phyloP scores from a whole-genome alignment of 2,888 invertebrate species.

The Rhagonycha lutea region DNA sequence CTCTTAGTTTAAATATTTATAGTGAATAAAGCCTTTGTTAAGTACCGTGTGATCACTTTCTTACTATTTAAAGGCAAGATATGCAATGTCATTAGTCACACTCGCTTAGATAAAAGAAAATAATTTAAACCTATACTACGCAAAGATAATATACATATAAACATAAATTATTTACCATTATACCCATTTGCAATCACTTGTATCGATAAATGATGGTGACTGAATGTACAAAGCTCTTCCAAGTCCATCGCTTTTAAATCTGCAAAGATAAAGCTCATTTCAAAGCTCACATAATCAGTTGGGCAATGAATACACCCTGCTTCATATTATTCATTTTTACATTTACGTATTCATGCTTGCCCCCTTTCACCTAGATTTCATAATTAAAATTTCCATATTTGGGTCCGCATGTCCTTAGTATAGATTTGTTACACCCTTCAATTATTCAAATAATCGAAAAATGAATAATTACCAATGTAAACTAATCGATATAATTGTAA shows the following conservation, averaged over 20 bases:
- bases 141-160: background rate
- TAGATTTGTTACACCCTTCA: no score
- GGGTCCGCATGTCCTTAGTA: no score
- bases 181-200: background rate
- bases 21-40: slow-evolving; percentile 10
- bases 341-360: no score
- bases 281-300: background rate
- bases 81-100: slow-evolving; percentile 19
- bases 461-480: no score
- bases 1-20: slow-evolving; percentile 12
- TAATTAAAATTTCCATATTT: no score
- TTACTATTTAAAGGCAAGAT: slow-evolving; percentile 6
- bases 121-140: background rate
- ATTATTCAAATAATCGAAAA: no score
- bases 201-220: background rate
- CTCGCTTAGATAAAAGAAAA: slow-evolving; percentile 15
- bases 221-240: background rate
- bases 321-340: background rate
- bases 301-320: background rate
- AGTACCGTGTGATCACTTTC: slow-evolving; percentile 22
- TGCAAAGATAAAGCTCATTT: background rate
- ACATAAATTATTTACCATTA: background rate
- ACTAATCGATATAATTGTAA: no score
- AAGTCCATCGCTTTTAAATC: background rate
- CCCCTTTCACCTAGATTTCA: no score